Conservation (phyloP, 2,888 invertebrate species). For the Pyralis farinalis region DNA sequence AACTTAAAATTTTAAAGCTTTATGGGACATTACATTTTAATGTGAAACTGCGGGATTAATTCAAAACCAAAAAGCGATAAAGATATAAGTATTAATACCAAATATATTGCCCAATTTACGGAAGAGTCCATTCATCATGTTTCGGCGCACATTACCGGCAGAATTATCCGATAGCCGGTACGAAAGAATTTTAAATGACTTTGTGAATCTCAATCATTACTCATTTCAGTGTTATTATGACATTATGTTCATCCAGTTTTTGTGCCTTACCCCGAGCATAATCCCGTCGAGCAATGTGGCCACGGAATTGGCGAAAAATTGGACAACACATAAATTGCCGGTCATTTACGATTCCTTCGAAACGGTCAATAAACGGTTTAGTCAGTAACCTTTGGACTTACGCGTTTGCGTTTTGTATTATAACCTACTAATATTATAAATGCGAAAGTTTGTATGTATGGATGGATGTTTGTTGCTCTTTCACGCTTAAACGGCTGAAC, state of each 20-base stretch:
- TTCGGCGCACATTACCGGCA: conserved; percentile 33
- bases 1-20: too few relatives aligned
- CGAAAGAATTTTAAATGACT: conserved; percentile 48
- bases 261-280: conserved; percentile 37
- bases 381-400: conserved; percentile 15
- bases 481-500: too few relatives aligned
- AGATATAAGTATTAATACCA: conserved; percentile 8
- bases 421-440: too few relatives aligned
- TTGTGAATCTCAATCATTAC: conserved; percentile 49
- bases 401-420: too few relatives aligned
- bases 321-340: conserved; percentile 56
- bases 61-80: background rate
- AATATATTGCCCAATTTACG: conserved; percentile 31
- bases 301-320: conserved; percentile 71
- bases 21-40: too few relatives aligned
- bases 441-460: too few relatives aligned
- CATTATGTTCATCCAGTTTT: conserved; percentile 41
- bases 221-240: conserved; percentile 51
- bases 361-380: conserved; percentile 30
- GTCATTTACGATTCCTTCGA: conserved; percentile 47
- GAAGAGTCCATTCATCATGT: conserved; percentile 41
- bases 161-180: conserved; percentile 33
- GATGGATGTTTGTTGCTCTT: too few relatives aligned
- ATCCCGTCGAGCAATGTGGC: conserved; percentile 35
- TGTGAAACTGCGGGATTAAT: background rate